Base-by-base conservation (phyloP, 2,888 invertebrate species). In the Epsilonema sp. region DNA sequence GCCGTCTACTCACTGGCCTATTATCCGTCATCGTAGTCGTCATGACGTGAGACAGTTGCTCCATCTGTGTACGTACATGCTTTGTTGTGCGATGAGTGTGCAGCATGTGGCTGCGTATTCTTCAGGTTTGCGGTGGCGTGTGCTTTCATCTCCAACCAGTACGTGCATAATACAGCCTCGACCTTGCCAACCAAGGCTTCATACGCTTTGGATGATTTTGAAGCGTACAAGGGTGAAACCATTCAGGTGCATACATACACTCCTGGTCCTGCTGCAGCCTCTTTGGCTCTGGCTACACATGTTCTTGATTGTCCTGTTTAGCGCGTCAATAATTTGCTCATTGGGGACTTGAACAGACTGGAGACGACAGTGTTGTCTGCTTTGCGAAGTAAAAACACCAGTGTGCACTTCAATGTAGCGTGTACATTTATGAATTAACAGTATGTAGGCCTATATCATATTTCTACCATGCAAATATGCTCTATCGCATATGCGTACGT, bases 111-210 rank as follows among this genome's bases (percentile, higher is more conserved):
- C n/a, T n/a, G n/a, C 11, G 31, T 21, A 13, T 39, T 31, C 41
- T 42, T 24, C 26, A 49, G 49, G 2, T 46, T 47, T 11, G n/a
- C 26, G 23, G 45, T 49, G 26, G 50, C 36, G 2, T 45, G 47
- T 25, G 23, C 44, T 5, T 42, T 31, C 37, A 48, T 49, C 19
- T 31, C 43, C 26, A 49, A 49, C 31, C 36, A 48, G 26, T 45
- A 45, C 45, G 37, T 37, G 22, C 50, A 49, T 39, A 42, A 42
- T 2, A 46, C 46, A 5, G 40, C 41, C 4, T 3, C 26, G 13
- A 26, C 25, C 16, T 24, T 47, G 37, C 49, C 46, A 2, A 22
- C n/a, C 4, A 8, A 36, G 2, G 11, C 20, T 2, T 24, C n/a
- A 26, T 22, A 22, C 2, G 20, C 19, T n/a, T 13, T 40, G 8